These are phyloP conservation scores for Drosophila nigrodunni DNA, from an alignment of 1,140 invertebrate genomes.

Conservation along the genomic window DNA sequence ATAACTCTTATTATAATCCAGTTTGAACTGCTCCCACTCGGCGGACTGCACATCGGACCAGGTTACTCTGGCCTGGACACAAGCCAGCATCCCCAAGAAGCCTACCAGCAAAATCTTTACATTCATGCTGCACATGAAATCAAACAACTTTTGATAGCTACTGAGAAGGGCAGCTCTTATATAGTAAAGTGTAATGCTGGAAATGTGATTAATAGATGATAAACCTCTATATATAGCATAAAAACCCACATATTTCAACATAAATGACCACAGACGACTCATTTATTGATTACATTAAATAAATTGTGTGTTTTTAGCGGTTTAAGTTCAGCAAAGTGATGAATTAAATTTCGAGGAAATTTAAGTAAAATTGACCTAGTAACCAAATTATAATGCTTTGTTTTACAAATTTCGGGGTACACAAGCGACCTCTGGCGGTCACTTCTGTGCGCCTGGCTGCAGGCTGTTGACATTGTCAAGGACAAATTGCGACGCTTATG, in stretches of 20 bases:
- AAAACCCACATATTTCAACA: too few species aligned
- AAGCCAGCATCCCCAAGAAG: slow-evolving; percentile 5
- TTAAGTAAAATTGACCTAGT: too few species aligned
- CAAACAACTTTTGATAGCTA: neutral
- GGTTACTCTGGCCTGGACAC: neutral
- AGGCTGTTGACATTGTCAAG: slow-evolving; percentile 72
- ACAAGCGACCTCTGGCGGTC: slow-evolving; percentile 55
- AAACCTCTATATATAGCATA: too few species aligned
- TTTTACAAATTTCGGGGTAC: neutral
- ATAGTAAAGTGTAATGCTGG: neutral
- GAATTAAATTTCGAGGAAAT: too few species aligned
- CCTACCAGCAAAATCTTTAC: slow-evolving; percentile 8
- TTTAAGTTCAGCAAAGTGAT: neutral
- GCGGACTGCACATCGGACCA: neutral
- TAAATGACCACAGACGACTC: too few species aligned
- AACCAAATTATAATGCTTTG: neutral
- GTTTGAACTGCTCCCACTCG: slow-evolving; percentile 10
- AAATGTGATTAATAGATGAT: too few species aligned
- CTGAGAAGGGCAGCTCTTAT: neutral
- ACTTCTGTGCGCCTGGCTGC: slow-evolving; percentile 53
- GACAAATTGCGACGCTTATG: slow-evolving; percentile 31
- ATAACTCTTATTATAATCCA: slow-evolving; percentile 19
- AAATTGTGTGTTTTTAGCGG: neutral
- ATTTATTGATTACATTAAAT: too few species aligned
- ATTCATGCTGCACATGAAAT: neutral